Evolutionary conservation across 2,888 invertebrate species (phyloP), one percentile per base, ranked within the genome.

Genomic region (Drosophila rubida): DNA sequence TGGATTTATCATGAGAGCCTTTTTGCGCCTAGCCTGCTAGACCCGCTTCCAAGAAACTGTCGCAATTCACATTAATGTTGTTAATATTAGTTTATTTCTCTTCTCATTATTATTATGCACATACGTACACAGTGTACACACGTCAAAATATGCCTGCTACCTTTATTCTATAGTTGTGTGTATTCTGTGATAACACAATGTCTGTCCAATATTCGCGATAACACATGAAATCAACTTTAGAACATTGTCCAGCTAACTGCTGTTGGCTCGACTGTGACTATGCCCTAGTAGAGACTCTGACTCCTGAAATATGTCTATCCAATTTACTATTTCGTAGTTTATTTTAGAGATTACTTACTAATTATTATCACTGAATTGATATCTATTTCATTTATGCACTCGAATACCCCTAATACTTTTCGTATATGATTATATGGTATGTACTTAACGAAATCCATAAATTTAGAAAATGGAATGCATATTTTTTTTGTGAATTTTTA

Each of bases 1-100:
- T 53, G 75, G 71, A 78, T 78, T 78, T 81, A 78, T 72, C 63
- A 78, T 66, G 82, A 67, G 87, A 71, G 87, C 76, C 71, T 79
- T 70, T 75, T 41, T 46, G 83, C 51, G 58, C 53, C 57, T 32
- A 32, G 35, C 8, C 13, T 13, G 35, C 35, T 37, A 58, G 19
- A 39, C 35, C 14, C 14, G 19, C 39, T 85, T 82, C 82, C 67
- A 50, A 65, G 86, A 82, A 82, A 64, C 82, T 35, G 73, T 49
- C 65, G 55, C 69, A 82, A 67, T 87, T 82, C 73, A 79, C 77
- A 65, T 67, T 76, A 53, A 69, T 63, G 60, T 77, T 70, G 60
- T 76, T 75, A 85, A 79, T 85, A 82, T 85, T 78, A 27, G 27
- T 35, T 6, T 49, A 16, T 41, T 42, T 32, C 32, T 32, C 32